Evolutionary conservation across 2,888 invertebrate species (phyloP).

Genomic region (Polydrusus tereticollis): DNA sequence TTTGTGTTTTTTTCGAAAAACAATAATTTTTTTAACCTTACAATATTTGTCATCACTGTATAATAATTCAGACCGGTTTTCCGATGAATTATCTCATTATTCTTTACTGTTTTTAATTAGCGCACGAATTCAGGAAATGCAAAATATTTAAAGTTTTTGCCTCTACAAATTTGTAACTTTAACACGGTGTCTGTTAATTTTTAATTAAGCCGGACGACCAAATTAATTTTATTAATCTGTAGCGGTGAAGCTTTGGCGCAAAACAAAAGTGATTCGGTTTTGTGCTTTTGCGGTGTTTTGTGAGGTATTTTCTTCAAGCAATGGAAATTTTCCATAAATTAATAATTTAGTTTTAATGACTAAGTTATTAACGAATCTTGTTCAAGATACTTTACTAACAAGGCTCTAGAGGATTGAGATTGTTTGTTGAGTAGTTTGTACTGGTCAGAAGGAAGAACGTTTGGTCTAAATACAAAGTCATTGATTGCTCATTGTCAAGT

Average conservation of each 20-base stretch:
- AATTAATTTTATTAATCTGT: slow-evolving; percentile 24
- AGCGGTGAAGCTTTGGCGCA: not conserved
- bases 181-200: slow-evolving; percentile 21
- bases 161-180: slow-evolving; percentile 17
- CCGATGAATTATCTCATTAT: not conserved
- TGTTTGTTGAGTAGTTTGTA: too few relatives aligned
- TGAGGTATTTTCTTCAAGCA: not conserved
- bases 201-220: slow-evolving; percentile 18
- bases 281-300: not conserved
- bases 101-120: slow-evolving; percentile 24
- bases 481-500: too few relatives aligned
- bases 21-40: not conserved
- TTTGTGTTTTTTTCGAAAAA: too few relatives aligned
- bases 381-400: too few relatives aligned
- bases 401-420: too few relatives aligned
- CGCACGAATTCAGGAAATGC: slow-evolving; percentile 19
- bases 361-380: too few relatives aligned
- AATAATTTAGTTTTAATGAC: too few relatives aligned
- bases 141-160: slow-evolving; percentile 32
- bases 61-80: not conserved
- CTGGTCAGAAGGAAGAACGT: too few relatives aligned
- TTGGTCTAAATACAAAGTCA: too few relatives aligned
- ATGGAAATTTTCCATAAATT: too few relatives aligned
- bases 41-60: not conserved
- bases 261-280: slow-evolving; percentile 3